phyloP scores from a whole-genome alignment of 2,113 vertebrate species.

The Columba livia region DNA sequence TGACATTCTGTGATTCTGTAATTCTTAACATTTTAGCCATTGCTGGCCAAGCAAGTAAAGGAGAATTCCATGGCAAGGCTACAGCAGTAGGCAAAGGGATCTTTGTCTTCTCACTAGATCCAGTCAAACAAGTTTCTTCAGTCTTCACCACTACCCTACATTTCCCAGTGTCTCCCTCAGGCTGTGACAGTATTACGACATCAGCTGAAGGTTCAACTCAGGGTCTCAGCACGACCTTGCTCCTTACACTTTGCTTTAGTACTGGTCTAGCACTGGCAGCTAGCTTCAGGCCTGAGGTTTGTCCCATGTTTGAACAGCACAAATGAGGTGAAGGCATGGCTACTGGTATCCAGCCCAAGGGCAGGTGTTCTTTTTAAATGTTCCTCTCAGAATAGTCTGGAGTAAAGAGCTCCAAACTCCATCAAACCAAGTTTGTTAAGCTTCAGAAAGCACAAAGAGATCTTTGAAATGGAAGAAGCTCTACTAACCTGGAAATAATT shows the following conservation, averaged over 20 bases:
- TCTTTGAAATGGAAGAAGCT: background rate
- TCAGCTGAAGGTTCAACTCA: background rate
- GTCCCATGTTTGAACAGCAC: background rate
- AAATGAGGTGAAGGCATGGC: accelerated
- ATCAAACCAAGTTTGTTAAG: background rate
- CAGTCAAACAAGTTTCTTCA: background rate
- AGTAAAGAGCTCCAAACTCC: background rate
- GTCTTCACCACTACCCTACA: background rate
- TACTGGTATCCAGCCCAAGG: background rate
- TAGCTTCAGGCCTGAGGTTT: background rate
- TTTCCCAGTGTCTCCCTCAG: background rate
- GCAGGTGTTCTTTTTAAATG: background rate
- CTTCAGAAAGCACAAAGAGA: background rate
- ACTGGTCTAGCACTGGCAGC: background rate
- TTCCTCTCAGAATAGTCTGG: background rate
- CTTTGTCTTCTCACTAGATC: background rate
- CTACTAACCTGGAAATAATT: background rate
- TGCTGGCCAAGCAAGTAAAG: background rate
- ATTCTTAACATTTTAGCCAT: background rate
- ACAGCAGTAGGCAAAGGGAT: background rate
- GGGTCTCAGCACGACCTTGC: background rate
- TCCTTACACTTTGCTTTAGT: background rate
- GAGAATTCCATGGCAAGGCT: background rate
- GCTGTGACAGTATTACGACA: background rate
- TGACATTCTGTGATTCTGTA: too few relatives aligned